A percentile compares a stretch with the other conserved stretches of the same genome.
Conservation (phyloP, 2,797 vertebrate genomes). For the Microhierax caerulescens region DNA sequence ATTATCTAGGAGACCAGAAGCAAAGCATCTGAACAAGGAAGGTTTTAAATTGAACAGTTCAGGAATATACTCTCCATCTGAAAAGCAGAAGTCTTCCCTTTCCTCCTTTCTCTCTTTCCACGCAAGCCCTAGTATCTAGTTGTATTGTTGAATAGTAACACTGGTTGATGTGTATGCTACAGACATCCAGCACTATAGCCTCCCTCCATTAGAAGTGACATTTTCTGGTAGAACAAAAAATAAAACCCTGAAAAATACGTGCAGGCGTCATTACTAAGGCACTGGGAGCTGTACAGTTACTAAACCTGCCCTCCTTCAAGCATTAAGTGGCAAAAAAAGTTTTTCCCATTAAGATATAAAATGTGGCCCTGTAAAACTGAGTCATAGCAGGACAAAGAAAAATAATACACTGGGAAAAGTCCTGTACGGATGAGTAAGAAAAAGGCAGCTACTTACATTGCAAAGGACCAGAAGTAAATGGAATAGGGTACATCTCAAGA, state of each 20-base stretch:
- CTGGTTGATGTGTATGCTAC: neutral
- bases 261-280: neutral
- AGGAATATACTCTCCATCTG: neutral
- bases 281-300: neutral
- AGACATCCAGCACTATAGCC: neutral
- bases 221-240: neutral
- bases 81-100: neutral
- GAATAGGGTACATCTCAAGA: neutral
- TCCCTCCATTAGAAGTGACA: neutral
- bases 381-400: neutral
- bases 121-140: neutral
- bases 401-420: neutral
- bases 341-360: neutral
- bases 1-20: neutral
- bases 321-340: neutral
- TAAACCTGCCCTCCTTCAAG: neutral
- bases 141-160: neutral
- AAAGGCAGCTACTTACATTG: neutral
- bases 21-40: neutral
- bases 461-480: neutral
- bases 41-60: neutral
- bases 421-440: neutral
- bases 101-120: neutral
- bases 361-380: neutral
- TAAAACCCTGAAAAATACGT: neutral